A percentile compares a stretch with the other conserved stretches of the same genome.
Evolutionary conservation across 2,888 invertebrate genomes (phyloP).

Genomic region (Caenorhabditis sulstoni): DNA sequence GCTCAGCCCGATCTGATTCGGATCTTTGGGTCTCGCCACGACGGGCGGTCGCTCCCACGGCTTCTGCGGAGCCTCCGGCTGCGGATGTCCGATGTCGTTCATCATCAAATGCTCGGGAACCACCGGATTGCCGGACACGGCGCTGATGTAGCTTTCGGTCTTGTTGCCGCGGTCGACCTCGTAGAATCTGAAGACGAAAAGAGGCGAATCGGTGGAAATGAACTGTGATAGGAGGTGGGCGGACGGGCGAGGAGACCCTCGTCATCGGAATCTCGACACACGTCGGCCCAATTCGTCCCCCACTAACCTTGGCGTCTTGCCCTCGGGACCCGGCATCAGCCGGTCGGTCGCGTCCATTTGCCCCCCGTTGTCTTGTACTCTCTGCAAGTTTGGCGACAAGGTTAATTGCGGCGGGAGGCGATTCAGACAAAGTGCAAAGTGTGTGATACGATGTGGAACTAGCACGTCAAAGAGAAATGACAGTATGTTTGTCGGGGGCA

Average conservation of each 20-base stretch:
- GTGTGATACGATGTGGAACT: too few species aligned
- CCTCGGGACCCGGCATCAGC: constrained; percentile 72
- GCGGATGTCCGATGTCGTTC: constrained; percentile 29
- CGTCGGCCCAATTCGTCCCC: too few species aligned
- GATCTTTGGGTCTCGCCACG: constrained; percentile 25
- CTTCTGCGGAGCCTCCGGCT: constrained; percentile 17
- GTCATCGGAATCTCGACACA: background rate
- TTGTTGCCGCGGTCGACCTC: constrained; percentile 77
- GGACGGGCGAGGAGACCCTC: background rate
- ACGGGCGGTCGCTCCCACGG: constrained; percentile 28
- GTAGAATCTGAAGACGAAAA: constrained; percentile 41
- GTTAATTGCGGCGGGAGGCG: too few species aligned
- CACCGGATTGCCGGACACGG: constrained; percentile 74
- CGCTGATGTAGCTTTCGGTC: constrained; percentile 77
- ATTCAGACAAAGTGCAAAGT: too few species aligned
- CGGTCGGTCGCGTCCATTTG: constrained; percentile 55
- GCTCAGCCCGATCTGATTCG: constrained; percentile 63
- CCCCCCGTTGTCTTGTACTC: background rate
- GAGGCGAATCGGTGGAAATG: background rate
- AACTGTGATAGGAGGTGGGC: background rate
- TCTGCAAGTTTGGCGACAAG: too few species aligned
- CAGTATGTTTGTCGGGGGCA: too few species aligned
- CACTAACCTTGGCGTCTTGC: constrained; percentile 67
- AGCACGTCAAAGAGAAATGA: too few species aligned
- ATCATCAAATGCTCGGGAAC: constrained; percentile 56